Evolutionary conservation across 2,797 vertebrate genomes (phyloP), one percentile per base, ranked within the genome.

Genomic region (Thunnus albacares): DNA sequence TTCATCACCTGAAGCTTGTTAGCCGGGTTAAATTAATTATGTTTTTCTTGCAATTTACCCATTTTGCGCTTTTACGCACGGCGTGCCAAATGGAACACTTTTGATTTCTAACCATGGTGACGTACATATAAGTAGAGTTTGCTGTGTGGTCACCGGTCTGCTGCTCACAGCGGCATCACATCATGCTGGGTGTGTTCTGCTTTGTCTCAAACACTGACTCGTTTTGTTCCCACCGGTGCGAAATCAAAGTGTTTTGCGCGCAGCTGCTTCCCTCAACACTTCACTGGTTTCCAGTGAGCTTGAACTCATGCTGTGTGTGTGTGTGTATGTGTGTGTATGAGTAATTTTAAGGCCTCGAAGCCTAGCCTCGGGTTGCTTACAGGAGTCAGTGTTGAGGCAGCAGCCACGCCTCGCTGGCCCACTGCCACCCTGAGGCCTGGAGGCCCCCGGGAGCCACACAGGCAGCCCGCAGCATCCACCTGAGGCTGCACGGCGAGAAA

Each of bases 351-450:
- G 88, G 90, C 89, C 92, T 71, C 1, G 66, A 86, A 91, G 87
- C 92, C 90, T 68, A 86, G 62, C 81, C 9, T 76, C 61, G 63
- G 64, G 41, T 70, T 75, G 24, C 3, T 20, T 49, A 3, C 26
- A n/a, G 80, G 55, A 53, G 47, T 52, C 6, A 0, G 35, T 15
- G 0, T 2, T 10, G 49, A 67, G 35, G 61, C 64, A 10, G 45
- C 76, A 38, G 85, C 85, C 75, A 79, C 82, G 67, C 82, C 87
- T 80, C 68, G 4, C 24, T 79, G 86, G 79, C 84, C 61, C 78
- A 81, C 81, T 71, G 79, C 89, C 71, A 87, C 65, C 70, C 87
- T 80, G 87, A 85, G 90, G 93, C 80, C 81, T 88, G 76, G 84
- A 92, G 90, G 87, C 90, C 90, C 85, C 74, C 49, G 41, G 75